Base-by-base conservation (phyloP, 2,113 vertebrate genomes). In the Gadus macrocephalus region DNA sequence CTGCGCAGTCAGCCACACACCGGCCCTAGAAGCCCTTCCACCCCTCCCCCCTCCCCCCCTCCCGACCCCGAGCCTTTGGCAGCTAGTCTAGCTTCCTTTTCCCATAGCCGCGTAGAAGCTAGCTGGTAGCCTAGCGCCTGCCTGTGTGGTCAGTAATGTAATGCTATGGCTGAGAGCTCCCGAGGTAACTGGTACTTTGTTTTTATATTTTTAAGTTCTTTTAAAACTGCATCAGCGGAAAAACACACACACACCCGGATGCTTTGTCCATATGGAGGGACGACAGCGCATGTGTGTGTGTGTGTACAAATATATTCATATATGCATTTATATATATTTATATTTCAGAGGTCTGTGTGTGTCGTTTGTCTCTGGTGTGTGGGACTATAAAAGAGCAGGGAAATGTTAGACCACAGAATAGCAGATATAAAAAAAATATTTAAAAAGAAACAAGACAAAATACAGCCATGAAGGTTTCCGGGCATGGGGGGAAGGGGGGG, bases 151-250 rank as follows among this genome's bases (percentile, higher is more conserved):
- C 77, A 58, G 55, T 81, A 77, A 82, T 77, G 78, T 86, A 49
- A 72, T 78, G 79, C 80, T 85, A 89, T 90, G 89, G 86, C 87
- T 89, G 86, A 85, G 73, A 82, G 84, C 84, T 88, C 78, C 85
- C 74, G 89, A 89, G 89, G 89, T 90, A 90, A 87, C 80, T 85
- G 84, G 83, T 83, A 77, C 64, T 60, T 73, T 75, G 2, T 55
- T 55, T 58, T 58, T 58, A n/a, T 58, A 5, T 71, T 77, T 72
- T 63, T 67, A 68, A 67, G 5, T 22, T 61, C 19, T 64, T 53
- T 25, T 20, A 28, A 75, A 83, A 86, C 87, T 90, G 86, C 85
- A 88, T 87, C 76, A 55, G 80, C 60, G 75, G 82, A 74, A 49
- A 49, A 49, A 53, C 59, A 27, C 55, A 56, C 15, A 3, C 71